Conservation (phyloP, 1,140 invertebrate genomes). For the Brachionus rubens region DNA sequence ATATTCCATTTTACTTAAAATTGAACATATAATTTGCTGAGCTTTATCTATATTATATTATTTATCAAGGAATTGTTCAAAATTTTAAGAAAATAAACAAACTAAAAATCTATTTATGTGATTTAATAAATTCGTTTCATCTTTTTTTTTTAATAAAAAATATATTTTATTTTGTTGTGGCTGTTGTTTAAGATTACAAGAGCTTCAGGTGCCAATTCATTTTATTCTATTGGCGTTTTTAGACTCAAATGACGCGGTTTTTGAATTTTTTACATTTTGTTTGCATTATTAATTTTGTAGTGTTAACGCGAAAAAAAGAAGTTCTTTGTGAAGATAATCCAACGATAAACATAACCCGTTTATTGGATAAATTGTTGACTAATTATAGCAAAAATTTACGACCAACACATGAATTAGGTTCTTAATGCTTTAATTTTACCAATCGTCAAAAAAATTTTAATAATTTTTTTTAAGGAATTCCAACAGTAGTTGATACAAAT, state of each 20-base stretch:
- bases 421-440: background rate
- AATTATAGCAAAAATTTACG: conserved; percentile 42
- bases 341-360: conserved; percentile 13
- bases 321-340: background rate
- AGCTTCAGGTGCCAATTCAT: too few relatives aligned
- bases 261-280: background rate
- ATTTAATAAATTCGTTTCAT: too few relatives aligned
- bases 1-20: background rate
- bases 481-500: conserved; percentile 83
- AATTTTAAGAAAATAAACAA: too few relatives aligned
- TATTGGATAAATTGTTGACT: conserved; percentile 37
- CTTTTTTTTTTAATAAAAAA: too few relatives aligned
- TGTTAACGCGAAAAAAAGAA: background rate
- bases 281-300: background rate
- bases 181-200: too few relatives aligned
- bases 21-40: background rate
- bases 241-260: background rate
- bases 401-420: conserved; percentile 31
- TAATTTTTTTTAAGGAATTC: background rate
- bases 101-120: too few relatives aligned
- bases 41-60: too few relatives aligned
- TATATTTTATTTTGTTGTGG: too few relatives aligned
- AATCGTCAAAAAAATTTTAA: background rate
- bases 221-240: too few relatives aligned
- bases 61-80: too few relatives aligned